Evolutionary conservation across 2,113 vertebrate genomes (phyloP).

Genomic region (Nannobrachium achirus): DNA sequence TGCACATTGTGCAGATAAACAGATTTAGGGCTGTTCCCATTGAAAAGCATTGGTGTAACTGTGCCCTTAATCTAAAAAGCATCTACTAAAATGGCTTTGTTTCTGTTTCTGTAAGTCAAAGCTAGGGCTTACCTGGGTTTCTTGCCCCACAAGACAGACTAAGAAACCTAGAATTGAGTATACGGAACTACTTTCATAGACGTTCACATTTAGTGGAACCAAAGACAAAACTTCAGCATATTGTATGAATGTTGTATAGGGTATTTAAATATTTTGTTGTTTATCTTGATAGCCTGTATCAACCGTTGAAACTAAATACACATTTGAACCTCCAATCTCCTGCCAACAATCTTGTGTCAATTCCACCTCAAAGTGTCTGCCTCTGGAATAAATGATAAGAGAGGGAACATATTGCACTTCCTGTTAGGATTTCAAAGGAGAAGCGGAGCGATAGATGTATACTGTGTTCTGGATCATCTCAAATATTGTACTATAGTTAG

Average conservation of each 20-base stretch:
- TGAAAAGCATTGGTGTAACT: too few species aligned
- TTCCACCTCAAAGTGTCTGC: constrained; percentile 33
- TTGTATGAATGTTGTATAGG: constrained; percentile 18
- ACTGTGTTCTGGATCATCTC: constrained; percentile 54
- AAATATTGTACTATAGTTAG: constrained; percentile 53
- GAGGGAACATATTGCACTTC: constrained; percentile 53
- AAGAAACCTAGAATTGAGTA: neutral
- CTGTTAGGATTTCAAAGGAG: constrained; percentile 49
- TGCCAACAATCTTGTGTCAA: constrained; percentile 45
- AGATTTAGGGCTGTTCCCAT: too few species aligned
- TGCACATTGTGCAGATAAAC: too few species aligned
- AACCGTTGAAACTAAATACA: constrained; percentile 44
- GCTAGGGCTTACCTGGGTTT: neutral
- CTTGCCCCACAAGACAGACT: neutral
- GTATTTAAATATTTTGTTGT: constrained; percentile 33
- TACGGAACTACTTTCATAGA: neutral
- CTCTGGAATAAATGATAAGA: constrained; percentile 44
- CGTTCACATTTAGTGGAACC: constrained; percentile 1
- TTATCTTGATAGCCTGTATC: constrained; percentile 30
- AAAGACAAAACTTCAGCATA: neutral
- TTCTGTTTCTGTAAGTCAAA: too few species aligned
- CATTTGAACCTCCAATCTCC: constrained; percentile 36
- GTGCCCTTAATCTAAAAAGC: too few species aligned
- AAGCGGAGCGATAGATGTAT: constrained; percentile 50
- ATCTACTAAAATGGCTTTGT: too few species aligned